Conservation (phyloP, 1,140 invertebrate species). For the Samia ricini region DNA sequence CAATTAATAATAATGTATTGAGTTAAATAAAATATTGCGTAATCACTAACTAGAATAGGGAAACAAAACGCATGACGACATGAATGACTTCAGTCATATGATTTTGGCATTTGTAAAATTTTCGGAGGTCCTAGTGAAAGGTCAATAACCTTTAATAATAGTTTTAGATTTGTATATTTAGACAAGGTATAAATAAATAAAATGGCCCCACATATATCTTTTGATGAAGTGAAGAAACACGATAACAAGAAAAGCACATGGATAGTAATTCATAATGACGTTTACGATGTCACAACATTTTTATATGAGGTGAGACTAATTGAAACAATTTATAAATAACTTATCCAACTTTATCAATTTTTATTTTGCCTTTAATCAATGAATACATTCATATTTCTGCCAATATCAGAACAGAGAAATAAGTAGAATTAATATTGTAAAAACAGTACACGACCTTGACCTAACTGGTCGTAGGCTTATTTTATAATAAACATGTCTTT, state of each 20-base stretch:
- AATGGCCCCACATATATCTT: slow-evolving; percentile 62
- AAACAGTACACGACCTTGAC: too few species aligned
- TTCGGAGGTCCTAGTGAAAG: not conserved
- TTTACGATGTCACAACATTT: slow-evolving; percentile 83
- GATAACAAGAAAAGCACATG: slow-evolving; percentile 74
- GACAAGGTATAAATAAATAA: not conserved
- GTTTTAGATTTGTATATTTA: not conserved
- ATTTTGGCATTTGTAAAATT: not conserved
- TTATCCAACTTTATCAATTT: too few species aligned
- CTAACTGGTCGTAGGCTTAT: too few species aligned
- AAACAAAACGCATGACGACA: too few species aligned
- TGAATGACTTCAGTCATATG: not conserved
- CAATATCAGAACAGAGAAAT: too few species aligned
- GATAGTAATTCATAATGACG: slow-evolving; percentile 81
- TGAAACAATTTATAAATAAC: not conserved
- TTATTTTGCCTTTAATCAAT: too few species aligned
- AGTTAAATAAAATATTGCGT: too few species aligned
- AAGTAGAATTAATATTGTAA: too few species aligned
- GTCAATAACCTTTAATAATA: not conserved
- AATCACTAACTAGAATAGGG: too few species aligned
- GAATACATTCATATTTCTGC: too few species aligned
- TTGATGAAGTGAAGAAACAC: slow-evolving; percentile 78
- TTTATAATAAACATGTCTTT: too few species aligned
- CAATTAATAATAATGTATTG: too few species aligned
- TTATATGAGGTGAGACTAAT: slow-evolving; percentile 77